Percentiles rank a stretch among this genome's conserved stretches.
Conservation (phyloP, 1,140 invertebrate species). For the Drosophila pseudoananassae region DNA sequence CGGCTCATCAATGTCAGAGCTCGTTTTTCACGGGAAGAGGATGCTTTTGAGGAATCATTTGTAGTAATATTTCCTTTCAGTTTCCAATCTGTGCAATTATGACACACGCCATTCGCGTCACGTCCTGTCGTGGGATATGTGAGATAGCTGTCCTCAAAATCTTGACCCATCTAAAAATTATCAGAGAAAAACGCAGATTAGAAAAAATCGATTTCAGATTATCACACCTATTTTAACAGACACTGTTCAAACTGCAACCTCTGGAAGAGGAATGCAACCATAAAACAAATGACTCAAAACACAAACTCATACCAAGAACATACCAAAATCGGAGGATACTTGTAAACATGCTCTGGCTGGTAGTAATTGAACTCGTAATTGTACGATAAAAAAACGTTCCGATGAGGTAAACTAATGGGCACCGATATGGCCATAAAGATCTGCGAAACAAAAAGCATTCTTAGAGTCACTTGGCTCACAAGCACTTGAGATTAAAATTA, state of each 20-base stretch:
- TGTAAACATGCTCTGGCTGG: conserved; percentile 80
- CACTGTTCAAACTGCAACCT: no score
- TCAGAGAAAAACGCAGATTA: background rate
- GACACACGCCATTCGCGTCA: conserved; percentile 23
- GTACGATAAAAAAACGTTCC: conserved; percentile 89
- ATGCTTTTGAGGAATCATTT: background rate
- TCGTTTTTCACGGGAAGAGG: conserved; percentile 33
- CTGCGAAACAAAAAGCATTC: conserved; percentile 36
- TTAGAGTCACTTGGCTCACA: background rate
- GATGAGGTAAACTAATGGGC: conserved; percentile 88
- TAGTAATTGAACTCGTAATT: conserved; percentile 90
- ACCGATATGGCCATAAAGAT: conserved; percentile 89
- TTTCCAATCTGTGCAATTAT: conserved; percentile 43
- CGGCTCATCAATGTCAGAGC: conserved; percentile 52
- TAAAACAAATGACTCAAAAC: conserved; percentile 19
- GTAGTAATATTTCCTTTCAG: background rate
- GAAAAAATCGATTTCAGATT: background rate
- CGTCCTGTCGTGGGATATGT: conserved; percentile 59
- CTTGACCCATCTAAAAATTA: conserved; percentile 50
- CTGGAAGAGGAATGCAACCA: no score
- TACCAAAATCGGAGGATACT: conserved; percentile 72
- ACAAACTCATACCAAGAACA: conserved; percentile 14
- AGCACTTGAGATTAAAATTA: background rate
- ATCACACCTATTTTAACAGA: background rate
- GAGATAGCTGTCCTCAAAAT: conserved; percentile 57